Base-by-base conservation (phyloP, 2,888 invertebrate species). In the Nymphalis polychloros region DNA sequence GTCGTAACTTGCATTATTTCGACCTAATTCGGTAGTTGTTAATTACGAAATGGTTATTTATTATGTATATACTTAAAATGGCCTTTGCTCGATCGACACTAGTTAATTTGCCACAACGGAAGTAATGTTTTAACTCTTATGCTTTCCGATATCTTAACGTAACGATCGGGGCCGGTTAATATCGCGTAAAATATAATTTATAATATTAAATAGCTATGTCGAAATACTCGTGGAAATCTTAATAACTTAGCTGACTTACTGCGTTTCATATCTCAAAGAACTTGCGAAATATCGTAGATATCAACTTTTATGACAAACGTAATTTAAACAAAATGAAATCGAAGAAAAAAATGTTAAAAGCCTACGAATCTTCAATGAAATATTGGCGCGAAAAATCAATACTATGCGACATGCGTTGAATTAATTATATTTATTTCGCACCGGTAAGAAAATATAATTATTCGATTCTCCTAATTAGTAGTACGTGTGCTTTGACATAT, bases 101-200 rank as follows among this genome's bases (percentile, higher is more conserved):
- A 59, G 52, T 65, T 64, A 67, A 65, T 69, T 72, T 68, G 69
- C 70, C 69, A 69, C 70, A 70, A 68, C 75, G 73, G 75, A 75
- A 72, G 75, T 68, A 72, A 72, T 69, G 72, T 65, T 59, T 52
- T 69, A 68, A 59, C 62, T 69, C 66, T 68, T 67, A 53, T 69
- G 68, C 63, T 64, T 68, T 68, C 69, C 64, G 59, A 69, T 66
- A 65, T 61, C 63, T 64, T 52, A 55, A 31, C 55, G 61, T 67
- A 60, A 70, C 47, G 55, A 64, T 59, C 48, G 50, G 31, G 48
- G 55, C 20, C 61, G 59, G 68, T 60, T 63, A 60, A 62, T 67
- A 67, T 55, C 53, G 23, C 13, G 13, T 23, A 23, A 61, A 13
- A 67, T 69, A 69, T 69, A 59, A 52, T 66, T 68, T 59, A 69